Percentiles rank a stretch among this genome's conserved stretches.
phyloP scores from a whole-genome alignment of 2,113 vertebrate genomes.

The Columba janthina region DNA sequence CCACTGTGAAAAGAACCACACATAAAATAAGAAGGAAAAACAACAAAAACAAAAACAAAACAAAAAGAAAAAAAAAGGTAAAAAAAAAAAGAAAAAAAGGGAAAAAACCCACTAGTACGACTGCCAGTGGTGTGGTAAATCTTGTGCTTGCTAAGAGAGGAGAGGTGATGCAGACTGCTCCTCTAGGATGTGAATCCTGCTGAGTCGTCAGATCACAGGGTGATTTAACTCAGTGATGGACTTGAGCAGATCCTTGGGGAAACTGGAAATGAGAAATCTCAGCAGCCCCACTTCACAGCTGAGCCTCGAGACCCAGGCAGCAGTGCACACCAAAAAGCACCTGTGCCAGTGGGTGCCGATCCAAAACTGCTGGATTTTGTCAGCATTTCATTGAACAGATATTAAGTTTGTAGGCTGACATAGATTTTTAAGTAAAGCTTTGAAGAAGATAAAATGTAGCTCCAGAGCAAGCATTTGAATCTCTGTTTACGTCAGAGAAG shows the following conservation, averaged over 20 bases:
- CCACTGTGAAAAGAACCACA: not conserved
- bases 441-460: not conserved
- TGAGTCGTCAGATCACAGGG: not conserved
- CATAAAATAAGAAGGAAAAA: not conserved
- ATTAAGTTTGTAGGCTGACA: not conserved
- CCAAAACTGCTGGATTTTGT: not conserved
- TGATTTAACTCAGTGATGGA: not conserved
- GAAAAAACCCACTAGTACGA: not conserved
- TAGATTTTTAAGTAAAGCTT: not conserved
- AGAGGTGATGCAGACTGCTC: not conserved
- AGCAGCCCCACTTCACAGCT: rapidly evolving
- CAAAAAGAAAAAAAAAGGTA: too few relatives aligned
- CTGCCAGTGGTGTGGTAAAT: not conserved
- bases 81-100: not conserved
- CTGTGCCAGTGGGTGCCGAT: rapidly evolving
- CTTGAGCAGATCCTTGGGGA: not conserved
- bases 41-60: too few relatives aligned
- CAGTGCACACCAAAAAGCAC: not conserved
- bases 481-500: not conserved
- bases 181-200: not conserved
- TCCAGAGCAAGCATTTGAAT: not conserved
- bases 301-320: not conserved
- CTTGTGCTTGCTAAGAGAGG: not conserved
- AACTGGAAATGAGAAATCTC: not conserved
- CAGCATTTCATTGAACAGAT: not conserved